phyloP scores from a whole-genome alignment of 2,888 invertebrate species.

The Harpalus rufipes region DNA sequence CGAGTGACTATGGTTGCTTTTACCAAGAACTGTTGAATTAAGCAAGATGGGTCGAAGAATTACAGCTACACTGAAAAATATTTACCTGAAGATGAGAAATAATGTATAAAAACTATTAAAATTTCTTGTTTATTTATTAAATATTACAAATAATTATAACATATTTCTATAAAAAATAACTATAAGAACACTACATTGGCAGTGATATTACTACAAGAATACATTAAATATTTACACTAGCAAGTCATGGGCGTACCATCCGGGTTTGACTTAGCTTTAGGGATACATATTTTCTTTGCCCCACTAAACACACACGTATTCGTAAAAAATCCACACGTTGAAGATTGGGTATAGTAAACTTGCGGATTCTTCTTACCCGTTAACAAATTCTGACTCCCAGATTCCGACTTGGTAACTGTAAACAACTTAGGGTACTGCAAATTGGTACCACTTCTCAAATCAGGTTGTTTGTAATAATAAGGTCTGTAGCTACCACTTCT shows the following conservation, averaged over 20 bases:
- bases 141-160: slow-evolving; percentile 4
- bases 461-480: slow-evolving; percentile 74
- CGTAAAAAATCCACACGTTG: slow-evolving; percentile 92
- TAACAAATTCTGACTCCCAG: slow-evolving; percentile 80
- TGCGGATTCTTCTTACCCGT: slow-evolving; percentile 87
- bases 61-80: no score
- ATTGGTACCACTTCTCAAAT: slow-evolving; percentile 75
- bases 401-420: slow-evolving; percentile 89
- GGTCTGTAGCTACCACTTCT: slow-evolving; percentile 74
- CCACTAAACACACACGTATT: slow-evolving; percentile 91
- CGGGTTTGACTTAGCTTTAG: slow-evolving; percentile 87
- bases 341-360: slow-evolving; percentile 91
- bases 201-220: slow-evolving; percentile 1
- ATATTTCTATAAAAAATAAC: neutral
- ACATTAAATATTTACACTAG: slow-evolving; percentile 70
- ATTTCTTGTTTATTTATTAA: neutral
- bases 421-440: slow-evolving; percentile 84
- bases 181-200: slow-evolving; percentile 13
- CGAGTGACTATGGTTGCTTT: no score
- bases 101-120: no score
- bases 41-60: no score
- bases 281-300: slow-evolving; percentile 89
- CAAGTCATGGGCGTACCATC: slow-evolving; percentile 86
- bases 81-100: no score
- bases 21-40: no score